A percentile compares a stretch with the other conserved stretches of the same genome.
Evolutionary conservation across 1,140 invertebrate species (phyloP).

Genomic region (Papilio polytes): DNA sequence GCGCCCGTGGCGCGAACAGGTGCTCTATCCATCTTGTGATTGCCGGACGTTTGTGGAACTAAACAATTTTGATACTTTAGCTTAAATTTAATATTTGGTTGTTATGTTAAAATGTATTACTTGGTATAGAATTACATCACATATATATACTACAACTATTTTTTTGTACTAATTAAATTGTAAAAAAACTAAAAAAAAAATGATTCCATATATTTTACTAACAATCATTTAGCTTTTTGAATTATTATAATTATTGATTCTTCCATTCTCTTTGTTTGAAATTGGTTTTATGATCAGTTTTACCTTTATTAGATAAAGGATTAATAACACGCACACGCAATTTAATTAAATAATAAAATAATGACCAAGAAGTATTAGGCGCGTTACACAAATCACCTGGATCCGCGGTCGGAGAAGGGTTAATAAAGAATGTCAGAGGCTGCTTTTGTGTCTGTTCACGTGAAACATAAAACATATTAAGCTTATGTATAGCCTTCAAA

Average conservation of each 20-base stretch:
- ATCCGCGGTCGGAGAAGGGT: conserved; percentile 53
- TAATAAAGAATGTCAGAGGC: conserved; percentile 63
- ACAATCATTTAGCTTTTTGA: too few relatives aligned
- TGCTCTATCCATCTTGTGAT: conserved; percentile 72
- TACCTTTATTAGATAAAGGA: too few relatives aligned
- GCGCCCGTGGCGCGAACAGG: conserved; percentile 72
- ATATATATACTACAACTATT: too few relatives aligned
- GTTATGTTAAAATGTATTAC: too few relatives aligned
- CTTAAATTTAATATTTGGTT: neutral
- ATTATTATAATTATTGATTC: too few relatives aligned
- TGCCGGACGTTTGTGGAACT: conserved; percentile 61
- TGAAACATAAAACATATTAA: conserved; percentile 44
- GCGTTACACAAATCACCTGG: conserved; percentile 55
- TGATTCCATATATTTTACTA: too few relatives aligned
- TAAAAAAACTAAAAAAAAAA: too few relatives aligned
- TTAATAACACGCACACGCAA: too few relatives aligned
- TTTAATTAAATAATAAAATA: conserved; percentile 29
- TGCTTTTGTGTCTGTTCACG: conserved; percentile 56
- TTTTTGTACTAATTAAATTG: too few relatives aligned
- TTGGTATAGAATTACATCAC: too few relatives aligned
- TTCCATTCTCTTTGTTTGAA: too few relatives aligned
- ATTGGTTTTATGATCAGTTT: too few relatives aligned
- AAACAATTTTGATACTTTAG: conserved; percentile 60
- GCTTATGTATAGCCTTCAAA: neutral
- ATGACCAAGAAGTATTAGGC: conserved; percentile 48